These are phyloP conservation scores for Brachionus sp. DNA, from an alignment of 1,140 invertebrate species.

Conservation along the genomic window DNA sequence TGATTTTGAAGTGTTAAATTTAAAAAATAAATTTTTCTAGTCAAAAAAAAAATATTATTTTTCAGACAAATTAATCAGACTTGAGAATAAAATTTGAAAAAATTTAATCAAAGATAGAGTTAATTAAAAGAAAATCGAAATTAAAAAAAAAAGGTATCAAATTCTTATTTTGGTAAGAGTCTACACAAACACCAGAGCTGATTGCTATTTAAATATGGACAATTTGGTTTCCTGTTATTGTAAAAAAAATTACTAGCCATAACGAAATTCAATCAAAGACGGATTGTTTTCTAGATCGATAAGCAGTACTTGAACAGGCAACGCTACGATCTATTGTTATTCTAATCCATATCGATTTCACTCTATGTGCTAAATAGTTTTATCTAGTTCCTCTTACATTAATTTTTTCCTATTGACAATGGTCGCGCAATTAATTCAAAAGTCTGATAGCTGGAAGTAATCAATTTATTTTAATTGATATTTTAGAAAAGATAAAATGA, in stretches of 20 bases:
- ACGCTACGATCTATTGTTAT: background rate
- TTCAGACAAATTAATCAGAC: background rate
- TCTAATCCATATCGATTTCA: constrained; percentile 8
- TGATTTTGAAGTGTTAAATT: background rate
- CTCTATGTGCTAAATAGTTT: background rate
- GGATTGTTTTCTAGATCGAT: background rate
- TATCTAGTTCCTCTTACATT: background rate
- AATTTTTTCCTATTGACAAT: constrained; percentile 35
- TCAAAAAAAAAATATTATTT: background rate
- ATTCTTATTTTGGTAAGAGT: background rate
- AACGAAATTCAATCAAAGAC: background rate
- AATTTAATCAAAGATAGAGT: background rate
- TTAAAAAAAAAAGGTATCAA: background rate
- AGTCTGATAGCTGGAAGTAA: constrained; percentile 31
- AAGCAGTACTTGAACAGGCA: background rate
- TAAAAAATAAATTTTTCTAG: background rate
- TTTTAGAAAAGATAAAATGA: background rate
- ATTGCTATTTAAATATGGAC: background rate
- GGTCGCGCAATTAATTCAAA: background rate
- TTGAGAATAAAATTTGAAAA: background rate
- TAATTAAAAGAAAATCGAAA: background rate
- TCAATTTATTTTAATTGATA: constrained; percentile 31
- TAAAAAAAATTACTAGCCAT: background rate
- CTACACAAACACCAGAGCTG: background rate
- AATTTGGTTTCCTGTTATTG: background rate